Evolutionary conservation across 2,113 vertebrate genomes (phyloP).

Genomic region (Scolopax mira): DNA sequence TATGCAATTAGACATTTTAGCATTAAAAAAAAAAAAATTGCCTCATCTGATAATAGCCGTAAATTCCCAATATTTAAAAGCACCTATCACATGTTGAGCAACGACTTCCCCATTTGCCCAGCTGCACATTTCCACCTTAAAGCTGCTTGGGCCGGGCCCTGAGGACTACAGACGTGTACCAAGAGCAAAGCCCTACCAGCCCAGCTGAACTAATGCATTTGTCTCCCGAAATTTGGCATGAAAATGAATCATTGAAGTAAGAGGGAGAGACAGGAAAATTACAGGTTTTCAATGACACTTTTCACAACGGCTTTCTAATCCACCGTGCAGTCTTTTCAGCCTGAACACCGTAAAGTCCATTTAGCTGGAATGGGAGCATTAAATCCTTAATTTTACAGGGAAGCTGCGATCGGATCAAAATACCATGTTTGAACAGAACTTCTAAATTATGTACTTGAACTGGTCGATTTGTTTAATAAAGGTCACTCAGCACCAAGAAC

Average conservation of each 20-base stretch:
- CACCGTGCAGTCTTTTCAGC: background rate
- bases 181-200: background rate
- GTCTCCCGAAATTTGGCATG: slow-evolving; percentile 8
- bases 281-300: slow-evolving; percentile 1
- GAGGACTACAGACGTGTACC: background rate
- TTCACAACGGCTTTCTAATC: slow-evolving; percentile 27
- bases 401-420: background rate
- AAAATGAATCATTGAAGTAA: slow-evolving; percentile 16
- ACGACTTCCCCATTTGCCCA: background rate
- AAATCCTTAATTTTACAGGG: slow-evolving; percentile 54
- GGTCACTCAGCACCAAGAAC: background rate
- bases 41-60: background rate
- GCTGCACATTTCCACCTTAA: background rate
- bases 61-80: background rate
- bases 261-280: slow-evolving; percentile 40
- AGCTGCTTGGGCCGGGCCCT: rapidly evolving
- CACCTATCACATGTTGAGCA: rapidly evolving
- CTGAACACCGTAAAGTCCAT: background rate
- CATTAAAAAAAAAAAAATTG: background rate
- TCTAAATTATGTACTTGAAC: slow-evolving; percentile 22
- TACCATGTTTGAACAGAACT: slow-evolving; percentile 47
- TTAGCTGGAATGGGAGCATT: slow-evolving; percentile 20
- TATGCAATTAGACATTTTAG: background rate
- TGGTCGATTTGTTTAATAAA: slow-evolving; percentile 41
- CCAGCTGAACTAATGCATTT: slow-evolving; percentile 55